These are phyloP conservation scores for Orchesella cincta DNA, from an alignment of 1,140 invertebrate species.

Conservation along the genomic window DNA sequence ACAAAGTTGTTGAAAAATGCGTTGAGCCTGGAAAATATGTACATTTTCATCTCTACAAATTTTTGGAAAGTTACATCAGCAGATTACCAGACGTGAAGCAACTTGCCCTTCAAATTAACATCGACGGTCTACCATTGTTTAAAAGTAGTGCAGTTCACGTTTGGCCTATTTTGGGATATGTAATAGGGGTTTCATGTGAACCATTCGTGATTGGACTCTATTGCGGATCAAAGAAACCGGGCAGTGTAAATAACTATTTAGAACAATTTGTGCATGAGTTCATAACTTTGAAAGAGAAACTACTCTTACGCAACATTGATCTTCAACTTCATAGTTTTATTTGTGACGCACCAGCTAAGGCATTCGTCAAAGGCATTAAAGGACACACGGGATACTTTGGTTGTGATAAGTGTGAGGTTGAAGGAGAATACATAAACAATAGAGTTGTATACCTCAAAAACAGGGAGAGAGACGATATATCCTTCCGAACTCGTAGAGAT, in stretches of 20 bases:
- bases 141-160: background rate
- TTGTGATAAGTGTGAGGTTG: slow-evolving; percentile 51
- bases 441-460: slow-evolving; percentile 38
- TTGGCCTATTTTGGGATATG: slow-evolving; percentile 23
- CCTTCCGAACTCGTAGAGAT: slow-evolving; percentile 33
- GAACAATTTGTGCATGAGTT: background rate
- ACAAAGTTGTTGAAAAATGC: too few relatives aligned
- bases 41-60: too few relatives aligned
- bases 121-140: slow-evolving; percentile 14
- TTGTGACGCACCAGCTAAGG: slow-evolving; percentile 53
- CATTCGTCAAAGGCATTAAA: slow-evolving; percentile 52
- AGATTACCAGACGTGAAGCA: too few relatives aligned
- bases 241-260: background rate
- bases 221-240: slow-evolving; percentile 3
- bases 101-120: slow-evolving; percentile 2
- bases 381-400: slow-evolving; percentile 51
- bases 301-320: background rate
- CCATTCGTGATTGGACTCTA: slow-evolving; percentile 21
- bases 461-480: slow-evolving; percentile 42
- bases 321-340: slow-evolving; percentile 47
- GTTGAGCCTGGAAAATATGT: too few relatives aligned
- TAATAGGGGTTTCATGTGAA: background rate
- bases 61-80: too few relatives aligned
- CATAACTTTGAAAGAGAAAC: background rate
- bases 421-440: slow-evolving; percentile 33